phyloP scores from a whole-genome alignment of 2,888 invertebrate genomes.

The Diloba caeruleocephala region DNA sequence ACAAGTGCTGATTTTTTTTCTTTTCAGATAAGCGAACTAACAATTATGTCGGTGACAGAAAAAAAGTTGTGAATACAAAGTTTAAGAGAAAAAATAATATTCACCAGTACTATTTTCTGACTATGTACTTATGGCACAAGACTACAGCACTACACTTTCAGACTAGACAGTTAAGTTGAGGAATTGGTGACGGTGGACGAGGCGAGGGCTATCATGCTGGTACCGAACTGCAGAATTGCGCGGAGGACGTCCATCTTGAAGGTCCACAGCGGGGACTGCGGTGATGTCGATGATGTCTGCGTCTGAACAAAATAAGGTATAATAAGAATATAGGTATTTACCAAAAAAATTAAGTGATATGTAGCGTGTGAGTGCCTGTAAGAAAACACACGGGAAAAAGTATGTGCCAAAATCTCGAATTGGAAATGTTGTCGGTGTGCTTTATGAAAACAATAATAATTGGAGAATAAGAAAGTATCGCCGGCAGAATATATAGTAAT shows the following conservation, averaged over 20 bases:
- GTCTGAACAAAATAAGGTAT: slow-evolving; percentile 1
- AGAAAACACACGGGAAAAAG: too few species aligned
- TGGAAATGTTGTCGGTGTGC: too few species aligned
- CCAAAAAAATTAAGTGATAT: too few species aligned
- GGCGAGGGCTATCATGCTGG: slow-evolving; percentile 72
- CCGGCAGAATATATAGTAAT: too few species aligned
- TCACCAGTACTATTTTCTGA: slow-evolving; percentile 24
- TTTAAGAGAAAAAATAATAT: too few species aligned
- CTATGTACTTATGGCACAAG: slow-evolving; percentile 49
- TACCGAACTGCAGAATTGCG: slow-evolving; percentile 74
- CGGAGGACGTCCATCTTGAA: slow-evolving; percentile 78
- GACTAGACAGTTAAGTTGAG: slow-evolving; percentile 21
- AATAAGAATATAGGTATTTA: background rate
- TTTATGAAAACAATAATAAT: too few species aligned
- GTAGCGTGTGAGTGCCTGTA: too few species aligned
- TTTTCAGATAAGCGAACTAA: slow-evolving; percentile 77
- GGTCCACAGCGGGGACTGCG: slow-evolving; percentile 69
- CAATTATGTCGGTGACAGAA: slow-evolving; percentile 70
- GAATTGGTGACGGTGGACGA: slow-evolving; percentile 65
- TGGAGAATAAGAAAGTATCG: too few species aligned
- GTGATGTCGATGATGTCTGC: slow-evolving; percentile 12
- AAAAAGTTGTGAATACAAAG: slow-evolving; percentile 54
- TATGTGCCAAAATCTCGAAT: too few species aligned
- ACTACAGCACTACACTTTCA: slow-evolving; percentile 11
- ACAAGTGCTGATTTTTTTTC: slow-evolving; percentile 1